Base-by-base conservation (phyloP, 2,113 vertebrate genomes). In the Syngnathoides biaculeatus region DNA sequence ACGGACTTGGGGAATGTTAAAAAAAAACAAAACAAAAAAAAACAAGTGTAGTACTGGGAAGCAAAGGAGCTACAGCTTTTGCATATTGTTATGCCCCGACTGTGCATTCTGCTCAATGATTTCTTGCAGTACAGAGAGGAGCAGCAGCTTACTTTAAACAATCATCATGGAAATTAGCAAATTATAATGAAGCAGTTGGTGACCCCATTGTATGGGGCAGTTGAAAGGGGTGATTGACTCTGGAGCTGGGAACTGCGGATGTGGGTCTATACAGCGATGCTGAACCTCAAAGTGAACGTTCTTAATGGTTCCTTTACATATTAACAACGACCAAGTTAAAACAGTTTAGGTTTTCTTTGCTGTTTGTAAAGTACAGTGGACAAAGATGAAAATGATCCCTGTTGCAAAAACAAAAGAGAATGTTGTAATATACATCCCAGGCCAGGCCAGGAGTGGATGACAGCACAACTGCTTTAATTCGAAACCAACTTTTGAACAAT, bases 121-220 rank as follows among this genome's bases (percentile, higher is more conserved):
- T 73, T 65, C 71, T 61, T 75, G 35, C 60, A 50, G 79, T 77
- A 81, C 72, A 64, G 67, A 59, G 63, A 77, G 72, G 75, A 81
- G 38, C 80, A 75, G 75, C 71, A 68, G 73, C 83, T 78, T 76
- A 59, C 71, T 86, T 91, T 88, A 86, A 89, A 91, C 80, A 74
- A 71, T 84, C 83, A 88, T 84, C 86, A 91, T 90, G 86, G 85
- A 89, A 90, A 92, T 89, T 84, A 90, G 84, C 87, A 85, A 87
- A 85, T 75, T 81, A 74, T 89, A 86, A 90, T 86, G 83, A 91
- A 87, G 84, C 74, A 0, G 68, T 60, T 56, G 71, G 72, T 75
- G 72, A 72, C 79, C 87, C 85, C 68, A 78, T 89, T 88, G 86
- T 90, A 77, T 69, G 20, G 74, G 50, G 50, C 45, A 71, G 78